phyloP scores from a whole-genome alignment of 2,113 vertebrate genomes.

The Spilogale gracilis region DNA sequence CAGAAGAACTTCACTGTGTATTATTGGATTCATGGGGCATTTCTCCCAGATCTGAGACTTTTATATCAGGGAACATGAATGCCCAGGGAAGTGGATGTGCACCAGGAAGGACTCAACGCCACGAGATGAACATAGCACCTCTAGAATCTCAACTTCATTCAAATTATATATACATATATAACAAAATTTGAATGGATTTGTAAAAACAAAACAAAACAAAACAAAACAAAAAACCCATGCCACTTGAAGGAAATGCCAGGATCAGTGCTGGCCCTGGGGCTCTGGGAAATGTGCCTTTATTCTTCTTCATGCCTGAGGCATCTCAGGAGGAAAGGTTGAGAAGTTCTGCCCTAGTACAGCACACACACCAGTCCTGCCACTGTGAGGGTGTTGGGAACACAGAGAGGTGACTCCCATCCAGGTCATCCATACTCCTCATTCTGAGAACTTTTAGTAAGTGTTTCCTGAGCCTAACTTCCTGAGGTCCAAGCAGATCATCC shows the following conservation, averaged over 20 bases:
- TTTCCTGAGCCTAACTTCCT: neutral
- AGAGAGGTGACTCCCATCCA: no score
- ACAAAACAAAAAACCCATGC: no score
- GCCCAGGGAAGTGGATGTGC: neutral
- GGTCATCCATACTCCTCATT: neutral
- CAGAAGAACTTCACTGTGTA: neutral
- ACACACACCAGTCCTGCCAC: neutral
- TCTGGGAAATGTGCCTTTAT: neutral
- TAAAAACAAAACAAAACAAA: neutral
- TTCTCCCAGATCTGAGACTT: neutral
- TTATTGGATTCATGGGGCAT: neutral
- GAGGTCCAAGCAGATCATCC: neutral
- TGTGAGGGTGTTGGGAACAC: neutral
- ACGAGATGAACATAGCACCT: neutral
- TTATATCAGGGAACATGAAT: neutral
- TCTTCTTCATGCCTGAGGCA: neutral
- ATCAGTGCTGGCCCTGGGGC: neutral
- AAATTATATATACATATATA: neutral
- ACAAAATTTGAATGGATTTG: neutral
- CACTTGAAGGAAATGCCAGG: neutral
- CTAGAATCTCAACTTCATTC: neutral
- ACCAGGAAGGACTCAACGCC: neutral
- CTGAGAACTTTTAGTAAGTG: neutral
- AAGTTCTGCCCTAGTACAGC: neutral
- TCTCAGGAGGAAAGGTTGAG: neutral